These are phyloP conservation scores for Lycaena phlaeas DNA, from an alignment of 2,888 invertebrate species.

Conservation along the genomic window DNA sequence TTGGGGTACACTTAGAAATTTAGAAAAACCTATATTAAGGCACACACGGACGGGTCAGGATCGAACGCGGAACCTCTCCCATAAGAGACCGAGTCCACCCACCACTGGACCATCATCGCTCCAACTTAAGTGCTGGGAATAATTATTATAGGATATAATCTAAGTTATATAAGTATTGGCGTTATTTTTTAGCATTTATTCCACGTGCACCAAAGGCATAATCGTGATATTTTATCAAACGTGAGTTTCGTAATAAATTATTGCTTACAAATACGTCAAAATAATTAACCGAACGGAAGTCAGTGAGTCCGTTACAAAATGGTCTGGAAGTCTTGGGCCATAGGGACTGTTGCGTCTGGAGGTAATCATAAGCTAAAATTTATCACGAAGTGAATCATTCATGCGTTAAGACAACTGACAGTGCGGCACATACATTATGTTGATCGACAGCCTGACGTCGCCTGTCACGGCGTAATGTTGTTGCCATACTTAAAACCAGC, in stretches of 20 bases:
- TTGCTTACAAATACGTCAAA: conserved; percentile 48
- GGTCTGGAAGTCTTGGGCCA: conserved; percentile 50
- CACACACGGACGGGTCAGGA: no score
- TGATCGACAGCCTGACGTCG: conserved; percentile 70
- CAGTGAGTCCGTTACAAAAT: conserved; percentile 51
- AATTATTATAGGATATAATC: no score
- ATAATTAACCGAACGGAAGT: conserved; percentile 36
- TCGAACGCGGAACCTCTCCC: no score
- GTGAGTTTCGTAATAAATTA: conserved; percentile 52
- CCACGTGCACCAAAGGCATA: conserved; percentile 27
- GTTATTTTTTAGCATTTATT: no score
- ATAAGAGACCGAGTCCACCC: no score
- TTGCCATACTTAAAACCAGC: conserved; percentile 46
- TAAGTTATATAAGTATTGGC: no score
- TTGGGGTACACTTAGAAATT: no score
- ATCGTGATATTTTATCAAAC: conserved; percentile 56
- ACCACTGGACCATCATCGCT: no score
- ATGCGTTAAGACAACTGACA: conserved; percentile 70
- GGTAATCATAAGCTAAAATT: conserved; percentile 73
- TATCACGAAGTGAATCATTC: conserved; percentile 72
- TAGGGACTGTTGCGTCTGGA: conserved; percentile 65
- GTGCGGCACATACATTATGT: conserved; percentile 69
- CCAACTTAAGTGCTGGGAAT: no score
- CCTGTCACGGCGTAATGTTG: conserved; percentile 71
- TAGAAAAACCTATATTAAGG: no score